Conservation (phyloP, 2,113 vertebrate genomes). For the Cervus canadensis region DNA sequence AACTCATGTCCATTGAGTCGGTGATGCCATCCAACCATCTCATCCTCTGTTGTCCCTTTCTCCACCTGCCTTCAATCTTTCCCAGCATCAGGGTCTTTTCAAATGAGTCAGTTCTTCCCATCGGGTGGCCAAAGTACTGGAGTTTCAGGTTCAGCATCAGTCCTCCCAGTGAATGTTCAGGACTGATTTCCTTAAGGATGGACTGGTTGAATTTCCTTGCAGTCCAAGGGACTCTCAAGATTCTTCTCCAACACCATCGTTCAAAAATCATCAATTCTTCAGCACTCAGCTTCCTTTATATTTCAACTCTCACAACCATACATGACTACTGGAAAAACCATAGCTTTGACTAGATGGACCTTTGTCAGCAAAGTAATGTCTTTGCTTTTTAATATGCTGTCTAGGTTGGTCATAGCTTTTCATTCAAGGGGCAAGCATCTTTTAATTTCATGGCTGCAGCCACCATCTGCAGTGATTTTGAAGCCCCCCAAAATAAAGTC, state of each 20-base stretch:
- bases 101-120: background rate
- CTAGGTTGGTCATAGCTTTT: background rate
- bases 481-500: background rate
- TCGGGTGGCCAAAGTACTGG: background rate
- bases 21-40: background rate
- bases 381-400: background rate
- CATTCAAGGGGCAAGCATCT: background rate
- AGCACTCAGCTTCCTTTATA: accelerated
- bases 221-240: background rate
- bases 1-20: background rate
- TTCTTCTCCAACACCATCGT: background rate
- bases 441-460: background rate
- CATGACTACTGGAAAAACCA: background rate
- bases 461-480: background rate
- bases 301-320: background rate
- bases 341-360: background rate
- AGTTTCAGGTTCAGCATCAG: background rate
- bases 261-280: background rate
- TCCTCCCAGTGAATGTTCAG: background rate
- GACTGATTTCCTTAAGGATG: background rate
- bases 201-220: background rate
- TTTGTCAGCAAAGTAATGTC: background rate
- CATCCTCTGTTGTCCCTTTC: background rate
- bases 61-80: background rate
- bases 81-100: background rate